phyloP scores from a whole-genome alignment of 1,140 invertebrate species.

The Drosophila willistoni region DNA sequence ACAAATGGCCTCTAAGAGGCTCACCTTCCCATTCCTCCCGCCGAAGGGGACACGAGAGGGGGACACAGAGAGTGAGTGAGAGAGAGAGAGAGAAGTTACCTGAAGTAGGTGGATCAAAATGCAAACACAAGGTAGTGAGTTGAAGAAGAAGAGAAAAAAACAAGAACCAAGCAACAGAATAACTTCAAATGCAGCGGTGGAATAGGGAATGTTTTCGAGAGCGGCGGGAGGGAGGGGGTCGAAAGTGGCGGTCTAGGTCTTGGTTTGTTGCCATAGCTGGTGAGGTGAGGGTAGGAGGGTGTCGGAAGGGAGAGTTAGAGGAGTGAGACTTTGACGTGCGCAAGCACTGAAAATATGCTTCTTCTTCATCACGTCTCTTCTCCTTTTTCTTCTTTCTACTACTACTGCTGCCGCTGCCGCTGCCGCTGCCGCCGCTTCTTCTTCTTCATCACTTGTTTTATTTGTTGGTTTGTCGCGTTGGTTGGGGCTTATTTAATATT shows the following conservation, averaged over 20 bases:
- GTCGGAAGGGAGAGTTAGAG: not conserved
- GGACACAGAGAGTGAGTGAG: not conserved
- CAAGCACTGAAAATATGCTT: slow-evolving; percentile 48
- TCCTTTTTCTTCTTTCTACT: slow-evolving; percentile 1
- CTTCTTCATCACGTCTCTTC: slow-evolving; percentile 10
- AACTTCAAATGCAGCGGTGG: slow-evolving; percentile 55
- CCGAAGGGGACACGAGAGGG: not conserved
- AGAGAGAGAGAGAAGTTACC: slow-evolving; percentile 16
- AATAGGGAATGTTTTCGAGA: not conserved
- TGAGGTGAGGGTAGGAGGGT: not conserved
- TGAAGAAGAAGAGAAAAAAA: not conserved
- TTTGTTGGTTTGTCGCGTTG: slow-evolving; percentile 22
- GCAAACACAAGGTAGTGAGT: slow-evolving; percentile 36
- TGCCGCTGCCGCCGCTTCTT: not conserved
- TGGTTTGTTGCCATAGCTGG: not conserved
- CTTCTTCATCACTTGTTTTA: slow-evolving; percentile 28
- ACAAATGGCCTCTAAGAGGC: slow-evolving; percentile 26
- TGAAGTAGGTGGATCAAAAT: slow-evolving; percentile 39
- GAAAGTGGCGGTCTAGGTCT: not conserved
- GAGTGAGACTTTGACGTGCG: slow-evolving; percentile 45
- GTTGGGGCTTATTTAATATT: slow-evolving; percentile 62
- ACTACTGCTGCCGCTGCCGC: not conserved
- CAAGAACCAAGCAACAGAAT: slow-evolving; percentile 35
- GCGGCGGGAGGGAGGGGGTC: not conserved
- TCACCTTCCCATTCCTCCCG: not conserved